These are phyloP conservation scores for Lathamus discolor DNA, from an alignment of 2,113 vertebrate genomes.

Conservation along the genomic window DNA sequence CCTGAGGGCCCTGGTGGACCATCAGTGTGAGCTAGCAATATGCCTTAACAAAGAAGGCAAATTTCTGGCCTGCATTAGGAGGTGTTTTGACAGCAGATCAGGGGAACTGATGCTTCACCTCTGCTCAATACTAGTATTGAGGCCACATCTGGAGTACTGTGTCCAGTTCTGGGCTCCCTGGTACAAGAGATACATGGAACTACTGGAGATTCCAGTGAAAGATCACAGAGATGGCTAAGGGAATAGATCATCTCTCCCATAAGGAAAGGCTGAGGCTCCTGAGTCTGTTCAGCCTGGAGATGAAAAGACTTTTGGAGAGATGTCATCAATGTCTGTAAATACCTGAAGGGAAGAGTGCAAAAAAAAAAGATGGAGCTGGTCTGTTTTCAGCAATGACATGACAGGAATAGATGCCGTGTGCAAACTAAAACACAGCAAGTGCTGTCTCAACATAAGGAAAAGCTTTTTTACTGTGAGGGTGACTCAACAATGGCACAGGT, in stretches of 20 bases:
- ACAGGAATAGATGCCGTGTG: not conserved
- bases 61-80: not conserved
- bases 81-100: not conserved
- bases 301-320: not conserved
- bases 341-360: not conserved
- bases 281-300: not conserved
- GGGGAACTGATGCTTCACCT: not conserved
- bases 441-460: not conserved
- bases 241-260: not conserved
- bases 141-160: not conserved
- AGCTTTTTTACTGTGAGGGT: not conserved
- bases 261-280: not conserved
- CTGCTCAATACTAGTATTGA: not conserved
- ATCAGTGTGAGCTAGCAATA: not conserved
- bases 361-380: not conserved
- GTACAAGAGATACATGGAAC: not conserved
- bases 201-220: not conserved
- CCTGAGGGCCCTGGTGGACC: not conserved
- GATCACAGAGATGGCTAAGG: not conserved
- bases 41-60: not conserved
- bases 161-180: fast-evolving
- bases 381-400: not conserved
- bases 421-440: not conserved
- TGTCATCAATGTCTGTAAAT: not conserved
- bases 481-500: not conserved